Evolutionary conservation across 2,113 vertebrate genomes (phyloP).

Genomic region (Balaenoptera acutorostrata): DNA sequence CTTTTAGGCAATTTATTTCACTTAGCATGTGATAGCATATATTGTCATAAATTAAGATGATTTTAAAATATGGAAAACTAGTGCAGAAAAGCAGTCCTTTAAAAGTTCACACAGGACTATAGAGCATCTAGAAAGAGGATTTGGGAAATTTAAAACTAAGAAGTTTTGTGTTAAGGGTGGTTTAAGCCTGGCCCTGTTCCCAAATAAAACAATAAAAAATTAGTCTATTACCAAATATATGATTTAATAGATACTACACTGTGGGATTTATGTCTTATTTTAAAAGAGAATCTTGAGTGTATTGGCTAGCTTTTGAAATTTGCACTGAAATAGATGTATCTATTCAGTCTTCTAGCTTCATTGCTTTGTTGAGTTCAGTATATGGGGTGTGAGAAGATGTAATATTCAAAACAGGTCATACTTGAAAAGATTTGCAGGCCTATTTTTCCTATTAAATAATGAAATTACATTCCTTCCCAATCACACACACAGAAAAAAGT

Average conservation of each 20-base stretch:
- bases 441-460: slow-evolving; percentile 8
- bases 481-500: background rate
- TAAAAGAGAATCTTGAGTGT: background rate
- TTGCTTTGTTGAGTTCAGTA: background rate
- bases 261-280: background rate
- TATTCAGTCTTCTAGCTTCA: background rate
- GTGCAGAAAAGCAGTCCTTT: slow-evolving; percentile 38
- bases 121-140: background rate
- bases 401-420: background rate
- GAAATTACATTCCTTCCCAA: background rate
- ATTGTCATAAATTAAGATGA: slow-evolving; percentile 51
- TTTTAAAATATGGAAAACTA: slow-evolving; percentile 53
- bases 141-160: slow-evolving; percentile 35
- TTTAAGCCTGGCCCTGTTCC: background rate
- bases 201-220: background rate
- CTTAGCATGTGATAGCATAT: slow-evolving; percentile 39
- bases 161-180: slow-evolving; percentile 8
- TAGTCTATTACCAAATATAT: background rate
- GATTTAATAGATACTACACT: background rate
- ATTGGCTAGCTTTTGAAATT: slow-evolving; percentile 24
- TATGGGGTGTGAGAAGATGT: background rate
- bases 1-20: slow-evolving; percentile 61
- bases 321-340: background rate
- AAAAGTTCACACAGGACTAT: slow-evolving; percentile 8
- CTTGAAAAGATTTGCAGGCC: background rate